Percentiles rank a stretch among this genome's conserved stretches.
Conservation (phyloP, 2,888 invertebrate genomes). For the Volucella zonaria region DNA sequence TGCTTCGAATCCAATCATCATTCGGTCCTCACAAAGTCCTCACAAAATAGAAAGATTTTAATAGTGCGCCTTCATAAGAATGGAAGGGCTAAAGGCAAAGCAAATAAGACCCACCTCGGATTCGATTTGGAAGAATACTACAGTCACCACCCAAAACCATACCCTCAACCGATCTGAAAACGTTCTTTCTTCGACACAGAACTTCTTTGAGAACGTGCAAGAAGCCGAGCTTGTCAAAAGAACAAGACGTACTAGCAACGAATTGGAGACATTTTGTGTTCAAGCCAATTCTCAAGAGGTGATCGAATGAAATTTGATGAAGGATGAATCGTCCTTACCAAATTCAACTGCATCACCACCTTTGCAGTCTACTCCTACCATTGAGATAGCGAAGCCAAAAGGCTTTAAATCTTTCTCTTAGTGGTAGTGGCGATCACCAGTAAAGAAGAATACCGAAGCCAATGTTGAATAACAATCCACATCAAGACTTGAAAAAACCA, state of each 20-base stretch:
- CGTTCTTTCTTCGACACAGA: conserved; percentile 88
- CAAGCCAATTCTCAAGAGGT: conserved; percentile 91
- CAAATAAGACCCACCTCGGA: conserved; percentile 83
- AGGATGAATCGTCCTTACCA: conserved; percentile 73
- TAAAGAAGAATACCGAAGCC: conserved; percentile 79
- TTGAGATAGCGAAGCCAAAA: conserved; percentile 76
- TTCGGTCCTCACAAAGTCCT: conserved; percentile 83
- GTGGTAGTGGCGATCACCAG: conserved; percentile 79
- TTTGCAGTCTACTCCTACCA: conserved; percentile 37
- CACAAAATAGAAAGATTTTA: conserved; percentile 91
- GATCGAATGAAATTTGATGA: conserved; percentile 81
- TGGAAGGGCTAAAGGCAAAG: conserved; percentile 83
- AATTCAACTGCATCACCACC: conserved; percentile 12
- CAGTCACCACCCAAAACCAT: conserved; percentile 91
- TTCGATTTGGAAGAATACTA: conserved; percentile 86
- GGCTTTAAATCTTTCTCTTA: conserved; percentile 81
- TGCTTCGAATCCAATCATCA: conserved; percentile 77
- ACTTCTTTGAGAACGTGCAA: conserved; percentile 90
- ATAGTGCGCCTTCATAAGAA: conserved; percentile 87
- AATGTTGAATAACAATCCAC: conserved; percentile 68
- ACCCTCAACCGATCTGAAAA: conserved; percentile 89
- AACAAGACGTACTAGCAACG: conserved; percentile 83
- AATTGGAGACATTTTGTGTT: conserved; percentile 88
- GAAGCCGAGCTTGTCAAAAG: no score
- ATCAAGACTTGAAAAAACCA: no score